Conservation (phyloP, 2,888 invertebrate genomes). For the Imbricaverruca yamaguchii region DNA sequence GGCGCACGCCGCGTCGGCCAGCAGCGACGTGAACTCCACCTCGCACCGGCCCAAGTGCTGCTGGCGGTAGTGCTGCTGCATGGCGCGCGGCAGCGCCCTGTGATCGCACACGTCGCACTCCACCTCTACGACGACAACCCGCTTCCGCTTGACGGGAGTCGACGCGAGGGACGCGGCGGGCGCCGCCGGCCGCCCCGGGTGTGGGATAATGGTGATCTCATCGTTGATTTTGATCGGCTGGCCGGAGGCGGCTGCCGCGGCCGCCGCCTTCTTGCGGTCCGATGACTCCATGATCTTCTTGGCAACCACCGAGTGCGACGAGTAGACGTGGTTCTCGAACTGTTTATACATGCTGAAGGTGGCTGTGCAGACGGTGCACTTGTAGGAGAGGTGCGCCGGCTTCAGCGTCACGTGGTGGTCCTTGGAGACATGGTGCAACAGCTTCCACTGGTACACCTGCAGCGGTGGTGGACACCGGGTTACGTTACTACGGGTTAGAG, state of each 20-base stretch:
- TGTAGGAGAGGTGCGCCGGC: slow-evolving; percentile 87
- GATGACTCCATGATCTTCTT: slow-evolving; percentile 45
- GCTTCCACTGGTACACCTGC: slow-evolving; percentile 87
- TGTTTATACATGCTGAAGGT: slow-evolving; percentile 93
- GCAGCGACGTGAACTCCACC: slow-evolving; percentile 20
- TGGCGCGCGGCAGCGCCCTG: not conserved
- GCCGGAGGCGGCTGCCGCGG: slow-evolving; percentile 28
- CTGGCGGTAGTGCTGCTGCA: not conserved
- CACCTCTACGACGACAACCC: not conserved
- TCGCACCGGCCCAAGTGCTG: not conserved
- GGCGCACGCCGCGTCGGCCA: not conserved
- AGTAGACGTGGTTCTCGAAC: slow-evolving; percentile 89
- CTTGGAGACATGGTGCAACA: slow-evolving; percentile 81
- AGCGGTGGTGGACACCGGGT: slow-evolving; percentile 31
- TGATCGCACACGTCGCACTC: slow-evolving; percentile 1
- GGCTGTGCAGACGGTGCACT: slow-evolving; percentile 89
- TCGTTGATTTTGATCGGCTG: slow-evolving; percentile 33
- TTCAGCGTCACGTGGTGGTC: slow-evolving; percentile 87
- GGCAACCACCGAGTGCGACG: slow-evolving; percentile 82
- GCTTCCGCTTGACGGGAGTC: not conserved
- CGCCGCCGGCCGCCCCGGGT: slow-evolving; percentile 25
- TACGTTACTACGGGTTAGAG: too few species aligned
- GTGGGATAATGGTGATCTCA: slow-evolving; percentile 35
- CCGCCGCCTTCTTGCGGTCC: not conserved
- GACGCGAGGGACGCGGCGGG: not conserved